phyloP scores from a whole-genome alignment of 2,888 invertebrate species.

The Cerceris ruficornis region DNA sequence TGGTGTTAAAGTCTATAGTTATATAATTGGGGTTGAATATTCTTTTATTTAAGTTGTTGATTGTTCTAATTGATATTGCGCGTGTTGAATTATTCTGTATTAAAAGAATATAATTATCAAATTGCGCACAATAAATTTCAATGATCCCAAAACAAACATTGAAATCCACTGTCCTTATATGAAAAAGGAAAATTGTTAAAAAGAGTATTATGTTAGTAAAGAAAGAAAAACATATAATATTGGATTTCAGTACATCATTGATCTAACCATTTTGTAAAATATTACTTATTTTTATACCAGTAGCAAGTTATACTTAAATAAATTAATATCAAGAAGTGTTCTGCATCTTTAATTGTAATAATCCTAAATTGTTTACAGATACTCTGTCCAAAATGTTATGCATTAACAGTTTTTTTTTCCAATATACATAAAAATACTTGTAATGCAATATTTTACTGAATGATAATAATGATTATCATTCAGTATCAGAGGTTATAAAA shows the following conservation, averaged over 20 bases:
- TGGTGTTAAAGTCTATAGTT: not conserved
- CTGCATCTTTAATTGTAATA: not conserved
- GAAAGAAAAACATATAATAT: not conserved
- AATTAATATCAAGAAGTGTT: constrained; percentile 29
- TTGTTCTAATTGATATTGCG: not conserved
- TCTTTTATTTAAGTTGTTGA: not conserved
- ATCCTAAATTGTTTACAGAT: not conserved
- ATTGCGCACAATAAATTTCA: not conserved
- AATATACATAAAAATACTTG: too few relatives aligned
- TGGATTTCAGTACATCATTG: constrained; percentile 19
- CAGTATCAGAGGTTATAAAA: constrained; percentile 20
- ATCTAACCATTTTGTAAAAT: constrained; percentile 25
- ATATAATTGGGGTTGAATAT: not conserved
- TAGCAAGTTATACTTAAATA: constrained; percentile 48
- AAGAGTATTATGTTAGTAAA: not conserved
- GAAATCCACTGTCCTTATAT: not conserved
- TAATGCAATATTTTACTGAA: too few relatives aligned
- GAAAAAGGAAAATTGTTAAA: not conserved
- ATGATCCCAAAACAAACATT: not conserved
- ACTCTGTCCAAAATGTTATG: too few relatives aligned
- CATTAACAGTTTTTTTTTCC: too few relatives aligned
- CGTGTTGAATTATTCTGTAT: not conserved
- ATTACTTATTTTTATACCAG: constrained; percentile 60
- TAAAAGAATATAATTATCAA: not conserved
- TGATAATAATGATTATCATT: too few relatives aligned